phyloP scores from a whole-genome alignment of 1,140 invertebrate species.

The Aphelenchoides fujianensis region DNA sequence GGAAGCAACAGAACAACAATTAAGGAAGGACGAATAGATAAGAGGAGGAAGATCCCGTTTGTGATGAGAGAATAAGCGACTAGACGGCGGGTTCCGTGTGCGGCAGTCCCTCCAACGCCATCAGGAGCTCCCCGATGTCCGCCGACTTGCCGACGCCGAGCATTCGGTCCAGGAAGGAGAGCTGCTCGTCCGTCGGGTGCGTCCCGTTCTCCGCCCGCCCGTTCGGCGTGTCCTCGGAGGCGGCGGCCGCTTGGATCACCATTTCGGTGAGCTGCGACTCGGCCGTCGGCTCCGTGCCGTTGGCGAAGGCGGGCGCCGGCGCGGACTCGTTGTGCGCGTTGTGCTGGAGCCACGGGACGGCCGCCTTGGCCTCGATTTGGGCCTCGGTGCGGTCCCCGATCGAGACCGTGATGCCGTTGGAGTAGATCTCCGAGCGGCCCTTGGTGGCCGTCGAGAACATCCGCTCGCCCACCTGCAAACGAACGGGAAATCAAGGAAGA shows the following conservation, averaged over 20 bases:
- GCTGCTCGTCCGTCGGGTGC: not conserved
- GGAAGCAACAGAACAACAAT: too few species aligned
- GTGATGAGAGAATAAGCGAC: too few species aligned
- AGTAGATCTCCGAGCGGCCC: constrained; percentile 40
- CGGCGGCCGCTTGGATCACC: not conserved
- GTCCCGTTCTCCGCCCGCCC: not conserved
- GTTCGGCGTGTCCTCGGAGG: not conserved
- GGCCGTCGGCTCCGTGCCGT: too few species aligned
- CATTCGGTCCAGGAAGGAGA: not conserved
- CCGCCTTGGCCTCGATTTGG: constrained; percentile 31
- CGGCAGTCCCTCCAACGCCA: not conserved
- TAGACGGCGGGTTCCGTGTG: too few species aligned
- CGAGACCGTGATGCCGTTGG: constrained; percentile 45
- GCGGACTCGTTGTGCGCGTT: constrained; percentile 7
- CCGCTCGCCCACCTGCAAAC: constrained; percentile 42
- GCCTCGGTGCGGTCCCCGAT: constrained; percentile 32
- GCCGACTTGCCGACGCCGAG: not conserved
- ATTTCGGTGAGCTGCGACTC: not conserved
- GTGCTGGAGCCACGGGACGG: constrained; percentile 44
- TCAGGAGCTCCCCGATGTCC: not conserved
- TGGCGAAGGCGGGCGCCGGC: too few species aligned
- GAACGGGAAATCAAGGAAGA: too few species aligned
- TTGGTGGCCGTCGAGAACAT: constrained; percentile 30
- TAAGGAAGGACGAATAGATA: too few species aligned
- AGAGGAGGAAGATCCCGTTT: too few species aligned